Evolutionary conservation across 1,140 invertebrate genomes (phyloP).

Genomic region (Popillia japonica): DNA sequence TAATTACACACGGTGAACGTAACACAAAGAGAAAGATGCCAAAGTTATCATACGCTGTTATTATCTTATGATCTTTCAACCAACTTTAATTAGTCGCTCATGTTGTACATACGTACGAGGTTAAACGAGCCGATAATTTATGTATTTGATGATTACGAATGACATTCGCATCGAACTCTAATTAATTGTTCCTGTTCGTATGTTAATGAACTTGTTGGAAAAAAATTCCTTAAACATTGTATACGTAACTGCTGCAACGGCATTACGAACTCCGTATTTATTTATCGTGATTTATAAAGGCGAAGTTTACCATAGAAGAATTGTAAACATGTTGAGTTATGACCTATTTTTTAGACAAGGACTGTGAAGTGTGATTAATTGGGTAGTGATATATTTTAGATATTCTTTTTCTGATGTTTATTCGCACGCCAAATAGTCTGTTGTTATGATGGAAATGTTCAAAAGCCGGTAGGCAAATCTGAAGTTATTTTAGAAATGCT

Average conservation of each 20-base stretch:
- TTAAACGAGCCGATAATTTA: conserved; percentile 15
- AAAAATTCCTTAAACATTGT: background rate
- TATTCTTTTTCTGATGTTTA: background rate
- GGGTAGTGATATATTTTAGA: background rate
- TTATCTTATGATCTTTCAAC: background rate
- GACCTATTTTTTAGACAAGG: background rate
- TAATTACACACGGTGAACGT: background rate
- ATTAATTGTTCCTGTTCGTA: conserved; percentile 18
- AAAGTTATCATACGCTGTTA: background rate
- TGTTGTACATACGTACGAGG: background rate
- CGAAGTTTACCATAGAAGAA: background rate
- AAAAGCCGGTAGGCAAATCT: too few species aligned
- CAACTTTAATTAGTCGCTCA: background rate
- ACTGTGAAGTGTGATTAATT: background rate
- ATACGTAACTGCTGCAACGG: background rate
- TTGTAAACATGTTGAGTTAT: background rate
- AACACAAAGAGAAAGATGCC: background rate
- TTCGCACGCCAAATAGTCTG: too few species aligned
- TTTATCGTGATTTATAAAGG: background rate
- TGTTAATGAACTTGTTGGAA: conserved; percentile 1
- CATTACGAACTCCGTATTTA: background rate
- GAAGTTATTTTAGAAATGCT: too few species aligned
- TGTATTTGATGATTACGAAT: conserved; percentile 15
- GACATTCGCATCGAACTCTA: conserved; percentile 5
- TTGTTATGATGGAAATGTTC: too few species aligned